These are phyloP conservation scores for Hyla sarda DNA, from an alignment of 2,113 vertebrate genomes.

Conservation along the genomic window DNA sequence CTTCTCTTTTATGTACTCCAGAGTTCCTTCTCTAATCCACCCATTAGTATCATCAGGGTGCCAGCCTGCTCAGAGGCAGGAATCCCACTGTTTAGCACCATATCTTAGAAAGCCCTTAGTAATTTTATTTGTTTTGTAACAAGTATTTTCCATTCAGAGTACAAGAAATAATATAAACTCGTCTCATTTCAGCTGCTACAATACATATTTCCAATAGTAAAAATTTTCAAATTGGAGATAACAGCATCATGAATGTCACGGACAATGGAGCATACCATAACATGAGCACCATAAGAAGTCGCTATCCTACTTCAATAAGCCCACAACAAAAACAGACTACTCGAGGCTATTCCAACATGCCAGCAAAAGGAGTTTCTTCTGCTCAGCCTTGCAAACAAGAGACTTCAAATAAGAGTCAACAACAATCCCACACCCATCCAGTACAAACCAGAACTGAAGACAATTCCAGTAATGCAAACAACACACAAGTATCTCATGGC, in stretches of 20 bases:
- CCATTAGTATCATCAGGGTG: neutral
- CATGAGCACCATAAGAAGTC: neutral
- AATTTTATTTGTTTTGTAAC: neutral
- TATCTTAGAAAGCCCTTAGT: neutral
- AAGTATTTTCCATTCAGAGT: neutral
- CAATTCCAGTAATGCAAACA: neutral
- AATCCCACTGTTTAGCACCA: neutral
- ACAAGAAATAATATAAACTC: neutral
- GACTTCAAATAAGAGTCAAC: neutral
- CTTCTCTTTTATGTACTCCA: too few relatives aligned
- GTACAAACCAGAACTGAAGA: neutral
- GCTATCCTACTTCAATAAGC: neutral
- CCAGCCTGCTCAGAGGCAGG: neutral
- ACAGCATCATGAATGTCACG: neutral
- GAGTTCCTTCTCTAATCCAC: too few relatives aligned
- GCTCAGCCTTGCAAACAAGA: neutral
- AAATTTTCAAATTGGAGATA: constrained; percentile 5
- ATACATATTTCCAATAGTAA: neutral
- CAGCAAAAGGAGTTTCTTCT: neutral
- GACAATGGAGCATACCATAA: neutral
- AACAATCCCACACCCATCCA: neutral
- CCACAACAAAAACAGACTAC: neutral
- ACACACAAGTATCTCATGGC: neutral
- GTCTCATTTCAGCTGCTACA: neutral
- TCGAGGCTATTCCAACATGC: neutral